phyloP scores from a whole-genome alignment of 2,113 vertebrate genomes.

The Conger conger region DNA sequence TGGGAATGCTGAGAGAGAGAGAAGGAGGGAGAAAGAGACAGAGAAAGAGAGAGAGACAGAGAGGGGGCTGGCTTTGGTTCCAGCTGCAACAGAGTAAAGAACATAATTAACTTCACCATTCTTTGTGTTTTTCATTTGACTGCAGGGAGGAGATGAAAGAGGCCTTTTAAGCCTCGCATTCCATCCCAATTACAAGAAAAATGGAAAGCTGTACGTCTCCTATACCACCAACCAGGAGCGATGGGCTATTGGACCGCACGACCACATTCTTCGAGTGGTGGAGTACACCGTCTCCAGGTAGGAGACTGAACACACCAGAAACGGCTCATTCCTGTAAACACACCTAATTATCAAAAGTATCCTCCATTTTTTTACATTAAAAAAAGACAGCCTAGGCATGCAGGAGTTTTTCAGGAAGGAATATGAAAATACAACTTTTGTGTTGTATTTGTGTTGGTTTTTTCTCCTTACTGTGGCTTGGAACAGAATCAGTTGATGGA shows the following conservation, averaged over 20 bases:
- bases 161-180: constrained; percentile 98
- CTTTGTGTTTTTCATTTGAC: constrained; percentile 97
- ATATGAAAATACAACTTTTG: constrained; percentile 5
- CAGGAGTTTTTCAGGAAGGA: neutral
- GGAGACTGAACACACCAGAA: neutral
- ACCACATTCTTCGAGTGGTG: constrained; percentile 98
- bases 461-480: constrained; percentile 26
- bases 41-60: constrained; percentile 19
- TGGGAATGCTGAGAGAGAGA: constrained; percentile 67
- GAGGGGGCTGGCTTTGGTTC: constrained; percentile 57
- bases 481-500: constrained; percentile 28
- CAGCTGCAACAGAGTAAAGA: constrained; percentile 81
- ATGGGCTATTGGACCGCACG: constrained; percentile 97
- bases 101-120: constrained; percentile 97
- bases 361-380: neutral
- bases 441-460: neutral
- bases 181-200: constrained; percentile 99
- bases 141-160: constrained; percentile 99
- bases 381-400: neutral
- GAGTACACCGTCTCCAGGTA: constrained; percentile 99
- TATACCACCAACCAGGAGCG: constrained; percentile 99
- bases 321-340: neutral
- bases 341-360: neutral
- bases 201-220: constrained; percentile 98
- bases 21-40: constrained; percentile 30